Evolutionary conservation across 2,797 vertebrate species (phyloP), one percentile per base, ranked within the genome.

Genomic region (Gymnothorax javanicus): DNA sequence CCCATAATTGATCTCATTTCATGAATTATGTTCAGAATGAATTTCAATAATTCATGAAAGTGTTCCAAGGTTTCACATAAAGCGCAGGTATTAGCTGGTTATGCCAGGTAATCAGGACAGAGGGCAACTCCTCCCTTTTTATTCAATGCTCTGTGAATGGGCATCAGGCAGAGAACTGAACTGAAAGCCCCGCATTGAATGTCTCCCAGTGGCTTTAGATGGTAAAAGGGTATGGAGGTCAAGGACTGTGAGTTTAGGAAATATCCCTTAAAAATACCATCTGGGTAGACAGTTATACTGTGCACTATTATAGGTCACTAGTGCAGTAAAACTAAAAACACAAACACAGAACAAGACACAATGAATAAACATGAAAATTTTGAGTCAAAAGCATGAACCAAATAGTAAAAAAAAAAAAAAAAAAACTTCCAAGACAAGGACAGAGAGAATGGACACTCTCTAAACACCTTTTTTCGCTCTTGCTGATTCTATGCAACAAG

Each of bases 351-450:
- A 73, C 71, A 73, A 73, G 71, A 73, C 71, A 43, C 25, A 33
- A 73, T 12, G 27, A 33, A 73, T 13, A 2, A 43, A 33, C 33
- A 11, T 73, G 60, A 17, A 64, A 20, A 64, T 20, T 73, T 43
- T 73, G 27, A 69, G 11, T 73, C 0, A 73, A 73, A 73, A 73
- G 15, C 27, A 27, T 73, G 25, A 73, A 83, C 87, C 92, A 91
- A 89, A 87, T 73, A 90, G 86, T 73, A 87, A 88, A 89, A 92
- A 93, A 90, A 89, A 64, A 90, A 89, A 64, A 64, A 85, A 92
- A 91, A 86, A 81, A 83, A 90, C 90, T 89, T 92, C 91, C 58
- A 90, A 91, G 85, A 87, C 89, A 92, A 89, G 93, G 92, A 91
- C 89, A 87, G 92, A 85, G 87, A 9, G 58, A 2, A 64, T 12